Percentiles rank a stretch among this genome's conserved stretches.
These are phyloP conservation scores for Euwallacea fornicatus DNA, from an alignment of 1,140 invertebrate species.

Conservation along the genomic window DNA sequence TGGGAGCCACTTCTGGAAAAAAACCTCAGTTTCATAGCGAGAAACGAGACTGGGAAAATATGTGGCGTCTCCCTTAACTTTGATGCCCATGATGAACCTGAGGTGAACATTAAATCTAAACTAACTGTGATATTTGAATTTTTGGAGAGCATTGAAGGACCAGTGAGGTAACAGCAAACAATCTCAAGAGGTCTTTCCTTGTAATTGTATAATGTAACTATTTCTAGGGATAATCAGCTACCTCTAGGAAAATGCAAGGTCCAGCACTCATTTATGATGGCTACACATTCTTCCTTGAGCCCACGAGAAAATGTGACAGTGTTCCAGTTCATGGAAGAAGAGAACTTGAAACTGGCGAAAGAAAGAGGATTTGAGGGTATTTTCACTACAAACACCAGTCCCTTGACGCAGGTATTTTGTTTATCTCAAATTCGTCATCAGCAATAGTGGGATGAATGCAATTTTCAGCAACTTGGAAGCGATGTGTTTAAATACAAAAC, in stretches of 20 bases:
- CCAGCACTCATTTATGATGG: constrained; percentile 86
- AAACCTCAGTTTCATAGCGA: constrained; percentile 71
- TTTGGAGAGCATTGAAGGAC: constrained; percentile 72
- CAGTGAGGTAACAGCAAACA: constrained; percentile 60
- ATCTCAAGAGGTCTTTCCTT: neutral
- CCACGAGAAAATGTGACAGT: constrained; percentile 74
- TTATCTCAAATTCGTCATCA: neutral
- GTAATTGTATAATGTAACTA: neutral
- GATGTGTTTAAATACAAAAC: constrained; percentile 81
- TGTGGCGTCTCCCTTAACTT: constrained; percentile 76
- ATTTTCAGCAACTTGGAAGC: constrained; percentile 71
- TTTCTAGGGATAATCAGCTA: constrained; percentile 51
- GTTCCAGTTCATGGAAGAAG: constrained; percentile 76
- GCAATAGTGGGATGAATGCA: neutral
- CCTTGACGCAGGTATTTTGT: constrained; percentile 71
- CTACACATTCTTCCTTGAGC: constrained; percentile 64
- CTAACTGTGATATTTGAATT: constrained; percentile 76
- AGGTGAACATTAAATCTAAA: constrained; percentile 66
- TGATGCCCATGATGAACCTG: constrained; percentile 76
- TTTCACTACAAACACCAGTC: constrained; percentile 84
- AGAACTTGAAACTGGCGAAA: constrained; percentile 67
- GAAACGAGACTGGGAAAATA: constrained; percentile 54
- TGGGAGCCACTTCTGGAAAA: constrained; percentile 69
- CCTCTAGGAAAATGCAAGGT: constrained; percentile 70
- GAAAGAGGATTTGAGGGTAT: constrained; percentile 69